Evolutionary conservation across 2,113 vertebrate species (phyloP).

Genomic region (Rhinolophus sinicus): DNA sequence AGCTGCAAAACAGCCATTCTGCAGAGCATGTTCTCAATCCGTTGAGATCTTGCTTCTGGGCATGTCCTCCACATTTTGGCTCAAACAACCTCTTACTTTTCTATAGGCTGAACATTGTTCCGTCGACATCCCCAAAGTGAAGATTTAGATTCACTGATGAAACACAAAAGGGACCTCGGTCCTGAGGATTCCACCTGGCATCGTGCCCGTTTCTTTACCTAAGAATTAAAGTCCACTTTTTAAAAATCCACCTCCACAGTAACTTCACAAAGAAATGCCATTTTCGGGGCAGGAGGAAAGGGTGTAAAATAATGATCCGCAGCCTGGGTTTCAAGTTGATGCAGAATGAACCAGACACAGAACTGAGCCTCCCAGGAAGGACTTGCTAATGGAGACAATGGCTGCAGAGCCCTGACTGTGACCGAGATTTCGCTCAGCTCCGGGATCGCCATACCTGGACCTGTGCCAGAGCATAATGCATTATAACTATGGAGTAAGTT

Average conservation of each 20-base stretch:
- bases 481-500: conserved; percentile 72
- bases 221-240: conserved; percentile 50
- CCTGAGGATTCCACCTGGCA: not conserved
- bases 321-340: not conserved
- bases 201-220: not conserved
- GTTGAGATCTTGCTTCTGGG: not conserved
- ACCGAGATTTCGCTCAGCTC: not conserved
- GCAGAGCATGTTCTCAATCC: not conserved
- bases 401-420: not conserved
- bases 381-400: not conserved
- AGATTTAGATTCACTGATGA: not conserved
- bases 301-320: not conserved
- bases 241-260: not conserved
- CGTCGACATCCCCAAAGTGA: not conserved
- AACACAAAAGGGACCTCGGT: not conserved
- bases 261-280: not conserved
- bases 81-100: not conserved
- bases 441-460: conserved; percentile 38
- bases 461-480: conserved; percentile 60
- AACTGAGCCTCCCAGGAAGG: not conserved
- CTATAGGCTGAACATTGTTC: not conserved
- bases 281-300: not conserved
- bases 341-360: not conserved
- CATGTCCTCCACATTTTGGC: not conserved
- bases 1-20: not conserved